Evolutionary conservation across 2,113 vertebrate genomes (phyloP).

Genomic region (Nesogale talazaci): DNA sequence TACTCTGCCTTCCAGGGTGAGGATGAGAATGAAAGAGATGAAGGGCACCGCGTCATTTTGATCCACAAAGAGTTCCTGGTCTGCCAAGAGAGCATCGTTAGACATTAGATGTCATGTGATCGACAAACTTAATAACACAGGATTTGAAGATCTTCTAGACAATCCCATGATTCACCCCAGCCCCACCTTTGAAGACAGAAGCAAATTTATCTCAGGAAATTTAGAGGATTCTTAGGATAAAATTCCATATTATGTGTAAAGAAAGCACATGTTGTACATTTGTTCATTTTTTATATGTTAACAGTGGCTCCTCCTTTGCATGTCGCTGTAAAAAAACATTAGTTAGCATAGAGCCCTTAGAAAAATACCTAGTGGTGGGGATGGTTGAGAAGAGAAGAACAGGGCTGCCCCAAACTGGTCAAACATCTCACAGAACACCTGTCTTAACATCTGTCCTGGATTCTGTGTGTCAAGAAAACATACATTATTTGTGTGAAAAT

Average conservation of each 20-base stretch:
- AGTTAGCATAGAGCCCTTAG: too few species aligned
- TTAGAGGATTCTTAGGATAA: neutral
- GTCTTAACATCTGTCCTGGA: too few species aligned
- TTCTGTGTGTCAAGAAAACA: too few species aligned
- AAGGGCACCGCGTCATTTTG: neutral
- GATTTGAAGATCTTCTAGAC: neutral
- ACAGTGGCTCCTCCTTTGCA: neutral
- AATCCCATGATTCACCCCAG: neutral
- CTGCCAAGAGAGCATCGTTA: neutral
- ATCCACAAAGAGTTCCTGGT: neutral
- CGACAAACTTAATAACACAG: neutral
- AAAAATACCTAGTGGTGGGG: neutral
- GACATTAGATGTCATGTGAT: neutral
- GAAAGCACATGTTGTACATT: neutral
- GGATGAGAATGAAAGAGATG: too few species aligned
- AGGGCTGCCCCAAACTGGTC: neutral
- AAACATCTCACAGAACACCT: too few species aligned
- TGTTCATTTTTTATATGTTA: neutral
- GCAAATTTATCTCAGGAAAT: slow-evolving; percentile 13
- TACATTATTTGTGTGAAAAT: neutral
- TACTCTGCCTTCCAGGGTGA: too few species aligned
- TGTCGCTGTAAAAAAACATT: neutral
- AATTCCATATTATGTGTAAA: neutral
- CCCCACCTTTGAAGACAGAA: neutral
- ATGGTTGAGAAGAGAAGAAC: too few species aligned